Conservation (phyloP, 2,113 vertebrate species). For the Diphyllodes magnificus region DNA sequence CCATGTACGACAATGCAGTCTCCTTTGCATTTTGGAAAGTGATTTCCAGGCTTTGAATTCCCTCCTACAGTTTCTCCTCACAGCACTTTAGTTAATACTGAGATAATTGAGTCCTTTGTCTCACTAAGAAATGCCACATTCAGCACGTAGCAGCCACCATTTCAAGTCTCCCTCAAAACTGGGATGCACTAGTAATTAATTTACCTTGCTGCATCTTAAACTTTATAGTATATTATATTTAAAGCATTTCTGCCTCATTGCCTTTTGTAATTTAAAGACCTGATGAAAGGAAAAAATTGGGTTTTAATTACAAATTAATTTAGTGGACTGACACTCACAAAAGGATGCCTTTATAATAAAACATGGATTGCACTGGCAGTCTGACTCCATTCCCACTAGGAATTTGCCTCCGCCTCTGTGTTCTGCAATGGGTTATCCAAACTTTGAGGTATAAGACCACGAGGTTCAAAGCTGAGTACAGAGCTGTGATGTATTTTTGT, state of each 20-base stretch:
- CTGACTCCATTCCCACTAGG: not conserved
- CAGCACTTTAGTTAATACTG: not conserved
- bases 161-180: not conserved
- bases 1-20: accelerated
- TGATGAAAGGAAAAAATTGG: not conserved
- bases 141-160: not conserved
- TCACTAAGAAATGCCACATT: not conserved
- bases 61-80: not conserved
- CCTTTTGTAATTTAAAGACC: not conserved
- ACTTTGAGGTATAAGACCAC: not conserved
- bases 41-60: not conserved
- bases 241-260: not conserved
- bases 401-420: not conserved
- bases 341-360: not conserved
- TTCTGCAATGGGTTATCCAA: not conserved
- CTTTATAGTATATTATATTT: not conserved
- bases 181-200: not conserved
- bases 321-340: not conserved
- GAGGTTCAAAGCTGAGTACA: not conserved
- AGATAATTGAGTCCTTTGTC: not conserved
- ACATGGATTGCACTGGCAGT: not conserved
- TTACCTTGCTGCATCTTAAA: not conserved
- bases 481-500: not conserved
- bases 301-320: not conserved
- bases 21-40: not conserved